Base-by-base conservation (phyloP, 2,113 vertebrate genomes). In the Carassius gibelio region DNA sequence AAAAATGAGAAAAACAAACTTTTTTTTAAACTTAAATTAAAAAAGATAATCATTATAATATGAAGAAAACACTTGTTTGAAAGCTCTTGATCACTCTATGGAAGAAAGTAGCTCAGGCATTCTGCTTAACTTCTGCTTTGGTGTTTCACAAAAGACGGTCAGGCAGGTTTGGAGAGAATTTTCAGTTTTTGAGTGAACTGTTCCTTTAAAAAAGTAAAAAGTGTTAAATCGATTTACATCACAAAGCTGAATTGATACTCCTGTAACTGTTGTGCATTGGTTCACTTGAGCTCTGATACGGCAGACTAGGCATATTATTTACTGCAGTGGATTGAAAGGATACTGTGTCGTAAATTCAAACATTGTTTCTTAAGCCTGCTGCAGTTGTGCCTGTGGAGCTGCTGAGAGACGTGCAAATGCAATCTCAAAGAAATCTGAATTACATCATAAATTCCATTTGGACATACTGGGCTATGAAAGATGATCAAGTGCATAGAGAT, bases 391-490 rank as follows among this genome's bases (percentile, higher is more conserved):
- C 21, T 23, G 34, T 42, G 55, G 34, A 42, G 19, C 52, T 77
- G 48, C 14, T 34, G 72, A 75, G 45, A 75, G 42, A 3, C 4
- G 26, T 30, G 52, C 52, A 59, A 57, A 78, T 78, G 76, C 34
- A 62, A 50, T 75, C 72, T 75, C 42, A 75, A 72, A 75, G 72
- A 75, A 75, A 75, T 50, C 72, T 23, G 21, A 75, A 75, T 75
- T 75, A 75, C 72, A 23, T 75, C 72, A 75, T 75, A 75, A 50
- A 75, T 75, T 50, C 21, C 42, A 42, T 74, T 74, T 74, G 38
- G 71, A 48, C 42, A n/a, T 50, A 48, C 42, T 75, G 42, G 13
- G 42, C 21, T 75, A 26, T 75, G 69, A 72, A 75, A 75, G 72
- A 75, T 75, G 11, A 75, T 75, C 42, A 75, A 75, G n/a, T 13